A percentile compares a stretch with the other conserved stretches of the same genome.
Conservation (phyloP, 2,888 invertebrate species). For the Muschampia plurimacula region DNA sequence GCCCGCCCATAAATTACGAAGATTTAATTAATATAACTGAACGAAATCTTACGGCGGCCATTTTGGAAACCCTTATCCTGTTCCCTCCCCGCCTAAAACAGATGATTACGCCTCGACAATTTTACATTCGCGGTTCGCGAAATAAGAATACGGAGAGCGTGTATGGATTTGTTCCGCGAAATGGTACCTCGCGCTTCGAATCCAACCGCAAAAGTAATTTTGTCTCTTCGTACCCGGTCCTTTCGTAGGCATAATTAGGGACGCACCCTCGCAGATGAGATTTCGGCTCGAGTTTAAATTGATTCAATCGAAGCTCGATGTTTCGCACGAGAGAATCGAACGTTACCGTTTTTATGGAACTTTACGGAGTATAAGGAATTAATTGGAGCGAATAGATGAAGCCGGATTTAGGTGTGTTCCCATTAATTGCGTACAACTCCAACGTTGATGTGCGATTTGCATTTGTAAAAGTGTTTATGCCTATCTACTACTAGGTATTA, state of each 20-base stretch:
- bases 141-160: slow-evolving; percentile 24
- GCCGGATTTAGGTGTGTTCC: slow-evolving; percentile 45
- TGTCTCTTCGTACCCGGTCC: slow-evolving; percentile 57
- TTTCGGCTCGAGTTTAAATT: slow-evolving; percentile 79
- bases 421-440: slow-evolving; percentile 42
- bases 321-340: slow-evolving; percentile 68
- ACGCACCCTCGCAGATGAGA: slow-evolving; percentile 80
- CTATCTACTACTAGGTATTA: slow-evolving; percentile 1
- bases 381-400: slow-evolving; percentile 60
- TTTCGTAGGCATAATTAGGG: slow-evolving; percentile 83
- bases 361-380: slow-evolving; percentile 66
- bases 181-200: not conserved
- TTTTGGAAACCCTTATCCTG: slow-evolving; percentile 76
- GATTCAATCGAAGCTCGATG: slow-evolving; percentile 81
- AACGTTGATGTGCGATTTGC: not conserved
- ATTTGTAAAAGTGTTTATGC: slow-evolving; percentile 44
- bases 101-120: slow-evolving; percentile 78
- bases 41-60: slow-evolving; percentile 84
- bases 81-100: slow-evolving; percentile 74
- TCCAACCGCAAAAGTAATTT: slow-evolving; percentile 33
- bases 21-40: slow-evolving; percentile 84
- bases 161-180: not conserved
- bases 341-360: slow-evolving; percentile 55
- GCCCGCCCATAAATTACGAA: slow-evolving; percentile 81
- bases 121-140: slow-evolving; percentile 43